Evolutionary conservation across 2,113 vertebrate species (phyloP), one percentile per base, ranked within the genome.

Genomic region (Ranitomeya variabilis): DNA sequence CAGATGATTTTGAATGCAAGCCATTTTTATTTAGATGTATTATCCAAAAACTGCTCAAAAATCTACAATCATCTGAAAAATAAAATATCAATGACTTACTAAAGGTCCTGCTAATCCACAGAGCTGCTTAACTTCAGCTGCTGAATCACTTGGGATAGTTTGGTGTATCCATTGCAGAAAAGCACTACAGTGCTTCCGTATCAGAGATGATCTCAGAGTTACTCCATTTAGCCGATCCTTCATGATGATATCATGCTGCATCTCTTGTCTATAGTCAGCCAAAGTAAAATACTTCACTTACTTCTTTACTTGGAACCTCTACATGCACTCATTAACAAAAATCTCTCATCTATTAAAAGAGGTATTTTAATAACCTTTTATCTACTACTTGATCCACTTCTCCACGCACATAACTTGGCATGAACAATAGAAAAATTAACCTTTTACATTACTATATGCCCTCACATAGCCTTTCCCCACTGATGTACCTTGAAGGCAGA

Each of bases 101-200:
- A 84, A 21, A 52, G 87, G 87, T 83, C 66, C 80, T 78, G 87
- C 87, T 78, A 89, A 84, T 37, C 45, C 71, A 84, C 87, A 89
- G n/a, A 84, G 80, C 66, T 89, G 55, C 80, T 89, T 89, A 13
- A 83, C 59, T 78, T 89, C 87, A 62, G 19, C n/a, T 54, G 11
- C 13, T 9, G n/a, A 6, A 18, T 76, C 66, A 64, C 11, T 37
- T 55, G 80, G 37, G 45, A 83, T 26, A 31, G n/a, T 19, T 6
- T 76, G 80, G 21, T 59, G 71, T 31, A 88, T 54, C 26, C 71
- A 52, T 64, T 66, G 87, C 10, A 88, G 62, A 18, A 77, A 52
- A 66, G 19, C 64, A n/a, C 62, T 14, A 88, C 21, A 88, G 18
- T 15, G 52, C 18, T 83, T 83, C 57, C 66, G 80, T n/a, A 76